Conservation (phyloP, 2,888 invertebrate genomes). For the Aromia moschata region DNA sequence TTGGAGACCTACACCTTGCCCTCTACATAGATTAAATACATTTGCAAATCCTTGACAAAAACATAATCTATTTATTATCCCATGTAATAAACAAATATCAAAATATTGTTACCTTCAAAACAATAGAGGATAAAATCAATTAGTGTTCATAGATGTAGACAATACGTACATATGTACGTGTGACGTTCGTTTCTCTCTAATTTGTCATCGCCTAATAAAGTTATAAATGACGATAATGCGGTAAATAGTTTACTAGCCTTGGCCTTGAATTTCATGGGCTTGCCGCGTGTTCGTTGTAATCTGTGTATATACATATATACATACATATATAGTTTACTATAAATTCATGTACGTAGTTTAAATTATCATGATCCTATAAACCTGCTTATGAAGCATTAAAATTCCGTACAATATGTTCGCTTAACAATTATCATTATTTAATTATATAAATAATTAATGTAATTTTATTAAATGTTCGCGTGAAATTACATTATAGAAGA, state of each 20-base stretch:
- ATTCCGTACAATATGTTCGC: too few species aligned
- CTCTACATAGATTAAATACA: too few species aligned
- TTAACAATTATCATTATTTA: too few species aligned
- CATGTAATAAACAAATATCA: too few species aligned
- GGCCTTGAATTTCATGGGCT: conserved; percentile 51
- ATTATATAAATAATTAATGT: too few species aligned
- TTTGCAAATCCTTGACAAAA: background rate
- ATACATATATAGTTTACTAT: too few species aligned
- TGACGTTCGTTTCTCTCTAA: conserved; percentile 27
- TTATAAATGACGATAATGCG: conserved; percentile 47
- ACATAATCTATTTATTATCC: background rate
- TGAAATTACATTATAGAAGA: too few species aligned
- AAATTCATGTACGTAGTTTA: background rate
- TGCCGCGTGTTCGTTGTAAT: conserved; percentile 46
- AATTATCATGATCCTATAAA: too few species aligned
- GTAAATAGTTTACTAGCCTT: conserved; percentile 49
- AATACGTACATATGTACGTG: conserved; percentile 8
- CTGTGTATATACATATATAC: conserved; percentile 27
- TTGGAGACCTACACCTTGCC: too few species aligned
- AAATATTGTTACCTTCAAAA: background rate
- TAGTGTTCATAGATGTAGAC: conserved; percentile 2
- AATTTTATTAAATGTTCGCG: too few species aligned
- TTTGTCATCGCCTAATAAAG: conserved; percentile 49
- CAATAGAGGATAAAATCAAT: background rate
- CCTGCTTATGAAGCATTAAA: too few species aligned